Evolutionary conservation across 1,140 invertebrate species (phyloP).

Genomic region (Drosophila trapezifrons): DNA sequence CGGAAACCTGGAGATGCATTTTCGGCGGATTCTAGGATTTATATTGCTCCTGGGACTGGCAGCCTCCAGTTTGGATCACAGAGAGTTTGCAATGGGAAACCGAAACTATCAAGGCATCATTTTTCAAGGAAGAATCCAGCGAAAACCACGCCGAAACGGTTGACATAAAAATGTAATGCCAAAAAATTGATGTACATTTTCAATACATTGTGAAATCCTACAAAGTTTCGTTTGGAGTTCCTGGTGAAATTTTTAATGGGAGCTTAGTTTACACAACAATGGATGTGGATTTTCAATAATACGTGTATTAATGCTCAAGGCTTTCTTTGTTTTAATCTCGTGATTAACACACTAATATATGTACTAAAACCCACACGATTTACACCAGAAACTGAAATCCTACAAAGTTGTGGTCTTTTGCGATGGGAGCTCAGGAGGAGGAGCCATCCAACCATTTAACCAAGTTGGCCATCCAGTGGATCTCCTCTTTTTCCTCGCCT

Average conservation of each 20-base stretch:
- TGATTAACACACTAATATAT: too few relatives aligned
- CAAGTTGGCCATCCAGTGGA: constrained; percentile 11
- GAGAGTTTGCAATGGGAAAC: neutral
- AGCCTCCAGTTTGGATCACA: neutral
- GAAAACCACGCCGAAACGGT: neutral
- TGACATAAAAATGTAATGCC: neutral
- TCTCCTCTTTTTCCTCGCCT: constrained; percentile 64
- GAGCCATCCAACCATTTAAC: constrained; percentile 5
- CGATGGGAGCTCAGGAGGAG: constrained; percentile 45
- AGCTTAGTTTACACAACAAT: too few relatives aligned
- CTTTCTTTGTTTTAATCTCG: neutral
- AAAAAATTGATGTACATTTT: neutral
- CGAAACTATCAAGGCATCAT: neutral
- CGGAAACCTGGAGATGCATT: neutral
- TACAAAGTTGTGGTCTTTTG: neutral
- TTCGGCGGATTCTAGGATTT: neutral
- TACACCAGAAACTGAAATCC: neutral
- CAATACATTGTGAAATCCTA: too few relatives aligned
- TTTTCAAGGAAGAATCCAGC: neutral
- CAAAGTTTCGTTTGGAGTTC: too few relatives aligned
- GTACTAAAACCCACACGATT: neutral
- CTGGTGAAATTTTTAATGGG: too few relatives aligned
- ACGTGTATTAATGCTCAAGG: too few relatives aligned
- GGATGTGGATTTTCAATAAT: neutral
- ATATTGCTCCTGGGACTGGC: neutral